phyloP scores from a whole-genome alignment of 2,888 invertebrate species.

The Coelopa pilipes region DNA sequence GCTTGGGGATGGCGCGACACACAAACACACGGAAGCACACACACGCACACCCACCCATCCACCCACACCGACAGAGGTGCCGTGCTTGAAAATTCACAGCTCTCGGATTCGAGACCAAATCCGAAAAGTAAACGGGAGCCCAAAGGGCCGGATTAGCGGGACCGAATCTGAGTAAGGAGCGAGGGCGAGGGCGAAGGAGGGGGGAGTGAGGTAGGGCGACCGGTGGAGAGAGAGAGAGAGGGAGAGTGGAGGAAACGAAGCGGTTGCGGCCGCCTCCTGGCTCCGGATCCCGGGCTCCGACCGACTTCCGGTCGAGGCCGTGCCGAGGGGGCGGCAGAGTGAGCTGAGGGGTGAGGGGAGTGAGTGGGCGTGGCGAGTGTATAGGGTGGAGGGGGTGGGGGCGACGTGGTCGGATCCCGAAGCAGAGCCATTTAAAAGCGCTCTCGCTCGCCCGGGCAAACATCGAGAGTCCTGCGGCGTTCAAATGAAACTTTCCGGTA shows the following conservation, averaged over 20 bases:
- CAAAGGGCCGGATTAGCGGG: conserved; percentile 14
- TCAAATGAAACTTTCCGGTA: background rate
- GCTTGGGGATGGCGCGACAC: no score
- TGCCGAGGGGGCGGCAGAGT: background rate
- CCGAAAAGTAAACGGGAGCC: conserved; percentile 20
- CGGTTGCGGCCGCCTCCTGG: background rate
- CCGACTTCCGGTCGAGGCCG: background rate
- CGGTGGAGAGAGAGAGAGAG: background rate
- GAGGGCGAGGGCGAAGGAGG: background rate
- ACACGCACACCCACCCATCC: background rate
- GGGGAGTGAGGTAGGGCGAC: background rate
- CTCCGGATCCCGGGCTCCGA: no score
- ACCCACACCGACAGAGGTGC: no score
- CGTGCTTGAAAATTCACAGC: conserved; percentile 11
- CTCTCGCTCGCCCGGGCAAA: conserved; percentile 4
- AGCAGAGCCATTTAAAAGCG: conserved; percentile 18
- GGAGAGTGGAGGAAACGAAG: background rate
- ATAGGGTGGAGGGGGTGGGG: background rate
- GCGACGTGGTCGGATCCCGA: background rate
- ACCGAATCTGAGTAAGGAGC: background rate
- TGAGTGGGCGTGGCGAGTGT: background rate
- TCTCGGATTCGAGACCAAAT: conserved; percentile 17
- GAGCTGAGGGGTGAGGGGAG: background rate
- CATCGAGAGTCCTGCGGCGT: background rate
- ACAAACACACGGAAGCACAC: background rate